phyloP scores from a whole-genome alignment of 2,888 invertebrate species.

The Piscicola geometra region DNA sequence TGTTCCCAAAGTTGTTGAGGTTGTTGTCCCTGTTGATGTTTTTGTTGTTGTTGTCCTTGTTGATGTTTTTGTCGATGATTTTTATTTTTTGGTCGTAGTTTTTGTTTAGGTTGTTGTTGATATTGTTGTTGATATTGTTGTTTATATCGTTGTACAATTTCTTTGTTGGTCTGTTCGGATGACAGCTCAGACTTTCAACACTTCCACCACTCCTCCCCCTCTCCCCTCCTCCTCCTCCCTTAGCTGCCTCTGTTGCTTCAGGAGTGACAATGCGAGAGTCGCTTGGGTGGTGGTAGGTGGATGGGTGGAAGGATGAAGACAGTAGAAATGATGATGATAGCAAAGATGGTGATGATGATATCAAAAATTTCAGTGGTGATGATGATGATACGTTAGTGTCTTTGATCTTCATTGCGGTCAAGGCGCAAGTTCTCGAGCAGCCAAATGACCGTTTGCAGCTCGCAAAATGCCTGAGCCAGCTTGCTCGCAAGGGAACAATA shows the following conservation, averaged over 20 bases:
- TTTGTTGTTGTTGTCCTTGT: background rate
- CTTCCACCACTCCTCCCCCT: background rate
- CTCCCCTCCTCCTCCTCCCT: background rate
- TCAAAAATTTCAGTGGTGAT: constrained; percentile 23
- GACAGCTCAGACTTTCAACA: background rate
- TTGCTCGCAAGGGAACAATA: too few relatives aligned
- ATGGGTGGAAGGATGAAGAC: background rate
- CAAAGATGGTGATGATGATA: constrained; percentile 16
- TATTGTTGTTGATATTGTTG: background rate
- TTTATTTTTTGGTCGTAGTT: background rate
- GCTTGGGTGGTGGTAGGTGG: too few relatives aligned
- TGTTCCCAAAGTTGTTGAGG: background rate
- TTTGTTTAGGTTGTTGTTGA: background rate
- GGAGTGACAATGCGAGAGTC: background rate
- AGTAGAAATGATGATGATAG: background rate
- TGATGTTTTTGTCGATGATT: background rate
- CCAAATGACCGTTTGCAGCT: background rate
- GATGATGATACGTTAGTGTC: constrained; percentile 10
- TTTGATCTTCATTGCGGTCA: background rate
- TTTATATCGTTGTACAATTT: background rate
- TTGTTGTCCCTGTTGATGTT: background rate
- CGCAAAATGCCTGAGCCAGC: background rate
- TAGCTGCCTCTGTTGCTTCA: background rate
- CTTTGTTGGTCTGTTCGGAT: background rate
- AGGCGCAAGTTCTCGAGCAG: background rate